Base-by-base conservation (phyloP, 2,888 invertebrate genomes). In the Notocelia uddmanniana region DNA sequence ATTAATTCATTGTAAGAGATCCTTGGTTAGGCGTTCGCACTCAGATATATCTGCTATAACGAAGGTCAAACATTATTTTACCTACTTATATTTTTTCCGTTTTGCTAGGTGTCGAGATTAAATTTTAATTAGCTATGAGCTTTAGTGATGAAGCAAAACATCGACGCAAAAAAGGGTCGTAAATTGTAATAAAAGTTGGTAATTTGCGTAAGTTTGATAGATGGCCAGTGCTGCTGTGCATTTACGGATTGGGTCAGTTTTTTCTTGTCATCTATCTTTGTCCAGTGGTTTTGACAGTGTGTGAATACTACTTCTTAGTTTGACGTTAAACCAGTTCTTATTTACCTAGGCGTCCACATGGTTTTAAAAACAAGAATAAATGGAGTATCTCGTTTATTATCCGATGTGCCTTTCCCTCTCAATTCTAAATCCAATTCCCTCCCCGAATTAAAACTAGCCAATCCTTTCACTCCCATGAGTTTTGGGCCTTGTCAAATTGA, bases 1-100 rank as follows among this genome's bases (percentile, higher is more conserved):
- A 70, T 68, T 85, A 86, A 86, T 83, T 83, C 81, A 89, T 90
- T 90, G 89, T 88, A 80, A 81, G 78, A 73, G 77, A 83, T 86
- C 86, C 84, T 86, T 85, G 84, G 79, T 75, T 71, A 76, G 78
- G 81, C 77, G 80, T 82, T 79, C 77, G 79, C 76, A 66, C 66
- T 62, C 57, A 63, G 73, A 74, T 72, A 37, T 72, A 72, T 72
- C 72, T 60, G 59, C 21, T 57, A 55, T 69, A 41, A 60, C 59
- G 34, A 72, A 62, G 72, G 72, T 68, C 55, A n/a, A 9, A 26
- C 58, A 59, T 70, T 54, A 66, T 67, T 71, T 54, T 55, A 15
- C 9, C 34, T 50, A 54, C 67, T 50, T 62, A 60, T 55, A n/a
- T 68, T 72, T 67, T 67, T 68, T 55, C 55, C 67, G 57, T 37